Percentiles rank a stretch among this genome's conserved stretches.
phyloP scores from a whole-genome alignment of 2,888 invertebrate genomes.

The Acronicta alni region DNA sequence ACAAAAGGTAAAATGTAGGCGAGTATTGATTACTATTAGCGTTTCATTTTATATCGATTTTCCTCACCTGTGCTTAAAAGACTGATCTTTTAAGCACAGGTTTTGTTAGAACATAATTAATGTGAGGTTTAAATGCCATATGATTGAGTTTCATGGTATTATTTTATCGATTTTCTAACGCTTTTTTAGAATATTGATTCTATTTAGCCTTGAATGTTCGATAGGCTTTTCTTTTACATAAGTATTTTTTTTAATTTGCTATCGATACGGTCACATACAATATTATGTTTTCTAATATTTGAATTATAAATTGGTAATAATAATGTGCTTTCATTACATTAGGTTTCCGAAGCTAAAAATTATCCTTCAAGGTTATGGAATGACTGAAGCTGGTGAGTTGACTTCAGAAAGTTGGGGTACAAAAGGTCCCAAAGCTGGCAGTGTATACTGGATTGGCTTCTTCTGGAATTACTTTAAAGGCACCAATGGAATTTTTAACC shows the following conservation, averaged over 20 bases:
- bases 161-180: too few species aligned
- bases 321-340: slow-evolving; percentile 4
- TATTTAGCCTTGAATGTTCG: background rate
- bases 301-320: background rate
- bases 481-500: slow-evolving; percentile 39
- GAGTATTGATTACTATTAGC: slow-evolving; percentile 39
- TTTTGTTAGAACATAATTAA: too few species aligned
- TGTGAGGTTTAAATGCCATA: too few species aligned
- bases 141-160: too few species aligned
- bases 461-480: slow-evolving; percentile 76
- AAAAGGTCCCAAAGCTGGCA: slow-evolving; percentile 74
- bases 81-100: too few species aligned
- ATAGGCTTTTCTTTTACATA: background rate
- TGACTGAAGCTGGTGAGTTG: slow-evolving; percentile 79
- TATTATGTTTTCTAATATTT: too few species aligned
- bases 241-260: background rate
- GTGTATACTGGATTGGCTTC: slow-evolving; percentile 77
- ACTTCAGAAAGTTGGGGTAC: slow-evolving; percentile 75
- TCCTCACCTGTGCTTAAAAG: too few species aligned
- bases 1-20: slow-evolving; percentile 73
- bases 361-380: slow-evolving; percentile 78
- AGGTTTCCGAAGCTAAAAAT: slow-evolving; percentile 70
- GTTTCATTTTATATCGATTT: slow-evolving; percentile 15
- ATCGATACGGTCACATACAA: background rate
- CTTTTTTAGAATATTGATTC: too few species aligned